A percentile compares a stretch with the other conserved stretches of the same genome.
phyloP scores from a whole-genome alignment of 1,140 invertebrate species.

The Gonioctena quinquepunctata region DNA sequence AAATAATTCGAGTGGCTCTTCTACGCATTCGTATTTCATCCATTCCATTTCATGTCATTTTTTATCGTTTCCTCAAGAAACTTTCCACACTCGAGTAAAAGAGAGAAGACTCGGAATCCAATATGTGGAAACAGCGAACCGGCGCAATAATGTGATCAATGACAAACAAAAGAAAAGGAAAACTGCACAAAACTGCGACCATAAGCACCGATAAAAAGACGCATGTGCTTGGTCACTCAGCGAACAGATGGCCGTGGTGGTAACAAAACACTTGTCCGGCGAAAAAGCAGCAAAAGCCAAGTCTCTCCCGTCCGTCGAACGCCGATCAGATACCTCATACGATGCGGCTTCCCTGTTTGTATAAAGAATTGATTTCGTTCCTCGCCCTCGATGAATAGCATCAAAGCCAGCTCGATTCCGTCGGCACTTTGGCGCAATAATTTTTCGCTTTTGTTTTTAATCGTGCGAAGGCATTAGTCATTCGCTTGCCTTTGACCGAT shows the following conservation, averaged over 20 bases:
- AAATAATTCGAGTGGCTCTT: no score
- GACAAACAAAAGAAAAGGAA: not conserved
- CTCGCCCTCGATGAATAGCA: slow-evolving; percentile 2
- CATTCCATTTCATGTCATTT: no score
- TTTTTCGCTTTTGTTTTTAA: no score
- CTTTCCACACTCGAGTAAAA: no score
- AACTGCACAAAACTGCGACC: slow-evolving; percentile 11
- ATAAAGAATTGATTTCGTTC: slow-evolving; percentile 29
- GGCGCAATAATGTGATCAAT: not conserved
- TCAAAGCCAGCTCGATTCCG: not conserved
- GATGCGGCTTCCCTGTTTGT: slow-evolving; percentile 27
- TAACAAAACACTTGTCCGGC: slow-evolving; percentile 28
- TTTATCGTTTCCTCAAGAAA: no score
- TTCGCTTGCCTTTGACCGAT: no score
- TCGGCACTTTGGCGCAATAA: not conserved
- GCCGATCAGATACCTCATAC: not conserved
- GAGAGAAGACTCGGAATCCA: no score
- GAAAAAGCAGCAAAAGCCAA: slow-evolving; percentile 14
- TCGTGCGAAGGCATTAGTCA: no score
- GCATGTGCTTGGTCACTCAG: slow-evolving; percentile 37
- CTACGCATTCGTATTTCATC: no score
- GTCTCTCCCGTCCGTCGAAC: not conserved
- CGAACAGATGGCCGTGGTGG: slow-evolving; percentile 42
- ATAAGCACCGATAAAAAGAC: slow-evolving; percentile 25
- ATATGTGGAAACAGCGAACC: no score